Base-by-base conservation (phyloP, 2,888 invertebrate genomes). In the Tryphoninae sp. region DNA sequence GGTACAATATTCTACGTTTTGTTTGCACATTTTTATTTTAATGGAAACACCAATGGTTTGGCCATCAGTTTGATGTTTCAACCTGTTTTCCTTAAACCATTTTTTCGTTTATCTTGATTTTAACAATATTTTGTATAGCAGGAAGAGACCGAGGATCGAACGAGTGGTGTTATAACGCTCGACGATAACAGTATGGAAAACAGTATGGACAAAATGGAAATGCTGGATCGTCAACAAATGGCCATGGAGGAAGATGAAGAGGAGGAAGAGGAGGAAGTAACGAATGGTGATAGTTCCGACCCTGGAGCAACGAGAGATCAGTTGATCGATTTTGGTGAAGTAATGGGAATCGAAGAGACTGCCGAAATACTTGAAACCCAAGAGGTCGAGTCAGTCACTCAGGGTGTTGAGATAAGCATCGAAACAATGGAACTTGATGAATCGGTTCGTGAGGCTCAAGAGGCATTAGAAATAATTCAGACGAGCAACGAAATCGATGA, bases 391-490 rank as follows among this genome's bases (percentile, higher is more conserved):
- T 65, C 69, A 13, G 71, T 42, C 6, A 19, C 6, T 55, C 26
- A 53, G 9, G 58, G 49, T 23, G 58, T 42, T 2, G 81, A 78
- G 16, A 22, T 65, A 6, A 53, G 59, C n/a, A 40, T 55, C 23
- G 87, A 85, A 53, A 82, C 84, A 73, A 83, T 86, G 74, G 86
- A 86, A 33, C 84, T 85, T 42, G 85, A 84, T 73, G 86, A 88
- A 26, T 77, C 86, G 0, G 91, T 84, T 23, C 80, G 73, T 55
- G 88, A 87, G 22, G 49, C 90, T 3, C 89, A 89, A 0, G 91
- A 90, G 81, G 90, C 90, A 33, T 88, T 88, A 6, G 88, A 88
- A 68, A 88, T 85, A 55, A 89, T 89, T 23, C 75, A 85, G 2
- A 75, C 85, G 9, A 76, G 58, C 2, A 23, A 40, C 2, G 42